Evolutionary conservation across 2,113 vertebrate genomes (phyloP).

Genomic region (Heloderma charlesbogerti): DNA sequence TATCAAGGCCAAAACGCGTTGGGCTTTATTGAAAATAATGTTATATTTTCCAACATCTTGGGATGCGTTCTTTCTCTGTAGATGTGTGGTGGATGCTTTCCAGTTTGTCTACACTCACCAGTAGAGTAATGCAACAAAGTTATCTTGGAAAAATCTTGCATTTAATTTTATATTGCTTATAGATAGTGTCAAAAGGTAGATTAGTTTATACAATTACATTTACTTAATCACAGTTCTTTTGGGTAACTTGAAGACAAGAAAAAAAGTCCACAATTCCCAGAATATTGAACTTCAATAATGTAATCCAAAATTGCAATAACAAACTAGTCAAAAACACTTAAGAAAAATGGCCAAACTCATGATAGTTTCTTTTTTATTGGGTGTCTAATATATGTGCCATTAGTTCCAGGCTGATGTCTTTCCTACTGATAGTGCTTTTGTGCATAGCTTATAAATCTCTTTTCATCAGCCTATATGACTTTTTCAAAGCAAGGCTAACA

Average conservation of each 20-base stretch:
- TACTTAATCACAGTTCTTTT: conserved; percentile 4
- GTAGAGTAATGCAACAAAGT: background rate
- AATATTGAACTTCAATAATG: conserved; percentile 65
- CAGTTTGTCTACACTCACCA: background rate
- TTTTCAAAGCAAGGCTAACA: conserved; percentile 69
- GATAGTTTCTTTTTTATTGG: conserved; percentile 70
- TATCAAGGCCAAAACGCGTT: too few species aligned
- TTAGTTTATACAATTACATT: background rate
- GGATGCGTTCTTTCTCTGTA: background rate
- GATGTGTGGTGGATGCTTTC: too few species aligned
- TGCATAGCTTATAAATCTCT: conserved; percentile 72
- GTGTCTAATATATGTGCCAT: conserved; percentile 58
- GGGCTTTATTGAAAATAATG: too few species aligned
- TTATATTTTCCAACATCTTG: background rate
- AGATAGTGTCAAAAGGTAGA: background rate
- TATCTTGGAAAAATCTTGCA: background rate
- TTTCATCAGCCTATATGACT: conserved; percentile 71
- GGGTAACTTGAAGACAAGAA: conserved; percentile 33
- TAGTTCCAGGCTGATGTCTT: conserved; percentile 71
- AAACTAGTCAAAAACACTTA: conserved; percentile 58
- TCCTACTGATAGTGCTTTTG: conserved; percentile 71
- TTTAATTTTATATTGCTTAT: background rate
- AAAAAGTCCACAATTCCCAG: conserved; percentile 52
- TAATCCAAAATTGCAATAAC: conserved; percentile 48
- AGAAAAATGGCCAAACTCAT: conserved; percentile 61